Evolutionary conservation across 23 tunicate species (phyloP).

Genomic region (Botrylloides violaceus): DNA sequence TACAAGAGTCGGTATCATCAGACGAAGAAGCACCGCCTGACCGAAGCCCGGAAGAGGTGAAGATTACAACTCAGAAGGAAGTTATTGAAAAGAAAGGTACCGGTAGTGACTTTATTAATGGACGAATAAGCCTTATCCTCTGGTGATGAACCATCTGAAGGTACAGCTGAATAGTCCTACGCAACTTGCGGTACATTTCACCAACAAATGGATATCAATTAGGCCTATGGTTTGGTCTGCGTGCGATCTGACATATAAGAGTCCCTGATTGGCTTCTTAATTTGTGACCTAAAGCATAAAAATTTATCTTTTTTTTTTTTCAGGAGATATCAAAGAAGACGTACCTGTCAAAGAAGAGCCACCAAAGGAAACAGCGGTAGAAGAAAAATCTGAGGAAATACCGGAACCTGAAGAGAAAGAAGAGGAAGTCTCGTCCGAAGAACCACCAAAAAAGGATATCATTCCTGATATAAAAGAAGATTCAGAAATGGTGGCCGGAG

Average conservation of each 20-base stretch:
- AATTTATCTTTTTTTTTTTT: neutral
- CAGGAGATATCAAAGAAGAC: neutral
- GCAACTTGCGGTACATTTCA: too few species aligned
- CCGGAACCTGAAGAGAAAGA: neutral
- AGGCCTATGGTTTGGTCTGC: too few species aligned
- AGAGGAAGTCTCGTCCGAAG: slow-evolving; percentile 3
- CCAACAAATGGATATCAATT: too few species aligned
- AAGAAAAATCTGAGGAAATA: neutral
- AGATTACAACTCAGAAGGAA: neutral
- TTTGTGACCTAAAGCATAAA: too few species aligned
- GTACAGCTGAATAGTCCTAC: too few species aligned
- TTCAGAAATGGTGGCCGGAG: too few species aligned
- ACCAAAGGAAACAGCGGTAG: slow-evolving; percentile 5
- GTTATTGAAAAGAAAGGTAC: neutral
- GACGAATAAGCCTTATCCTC: too few species aligned
- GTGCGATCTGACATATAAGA: too few species aligned
- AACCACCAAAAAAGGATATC: too few species aligned
- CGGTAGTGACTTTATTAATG: neutral
- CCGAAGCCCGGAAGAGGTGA: neutral
- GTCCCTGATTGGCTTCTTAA: too few species aligned
- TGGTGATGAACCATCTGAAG: too few species aligned
- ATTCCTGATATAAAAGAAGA: too few species aligned
- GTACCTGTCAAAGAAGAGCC: neutral
- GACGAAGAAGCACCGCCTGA: neutral
- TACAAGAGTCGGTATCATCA: neutral